Evolutionary conservation across 2,888 invertebrate species (phyloP).

Genomic region (Apodemia hepburni): DNA sequence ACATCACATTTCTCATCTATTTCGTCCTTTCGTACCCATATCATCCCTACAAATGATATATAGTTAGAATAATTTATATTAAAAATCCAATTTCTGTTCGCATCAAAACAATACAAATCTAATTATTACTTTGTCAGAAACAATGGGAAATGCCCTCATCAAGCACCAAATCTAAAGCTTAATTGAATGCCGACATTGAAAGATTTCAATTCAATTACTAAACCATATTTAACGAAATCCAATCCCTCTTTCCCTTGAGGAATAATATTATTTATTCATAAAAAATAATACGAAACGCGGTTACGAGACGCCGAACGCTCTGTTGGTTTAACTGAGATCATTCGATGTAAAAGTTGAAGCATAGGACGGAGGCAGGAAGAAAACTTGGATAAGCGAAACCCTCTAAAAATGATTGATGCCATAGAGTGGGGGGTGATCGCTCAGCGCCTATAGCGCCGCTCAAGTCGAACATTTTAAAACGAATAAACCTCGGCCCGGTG

Average conservation of each 20-base stretch:
- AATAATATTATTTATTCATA: conserved; percentile 80
- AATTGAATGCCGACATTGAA: conserved; percentile 80
- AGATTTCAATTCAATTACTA: conserved; percentile 81
- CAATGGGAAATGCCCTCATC: conserved; percentile 70
- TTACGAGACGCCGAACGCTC: conserved; percentile 53
- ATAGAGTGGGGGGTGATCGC: conserved; percentile 46
- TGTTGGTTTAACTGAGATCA: conserved; percentile 77
- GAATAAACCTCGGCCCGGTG: conserved; percentile 74
- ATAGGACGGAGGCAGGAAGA: conserved; percentile 67
- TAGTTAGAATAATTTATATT: neutral
- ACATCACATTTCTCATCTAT: neutral
- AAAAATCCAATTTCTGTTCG: conserved; percentile 2
- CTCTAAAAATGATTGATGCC: conserved; percentile 81
- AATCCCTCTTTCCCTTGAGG: conserved; percentile 76
- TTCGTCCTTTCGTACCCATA: neutral
- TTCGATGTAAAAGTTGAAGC: conserved; percentile 72
- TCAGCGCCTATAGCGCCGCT: conserved; percentile 37
- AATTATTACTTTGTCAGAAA: conserved; percentile 61
- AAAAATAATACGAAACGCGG: conserved; percentile 78
- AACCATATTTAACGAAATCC: conserved; percentile 81
- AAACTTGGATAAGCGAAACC: conserved; percentile 79
- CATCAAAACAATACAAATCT: conserved; percentile 26
- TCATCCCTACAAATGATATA: neutral
- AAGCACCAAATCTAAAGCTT: conserved; percentile 70
- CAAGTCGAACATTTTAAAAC: conserved; percentile 64